These are phyloP conservation scores for Drosophila navojoa DNA, from an alignment of 1,140 invertebrate species.

Conservation along the genomic window DNA sequence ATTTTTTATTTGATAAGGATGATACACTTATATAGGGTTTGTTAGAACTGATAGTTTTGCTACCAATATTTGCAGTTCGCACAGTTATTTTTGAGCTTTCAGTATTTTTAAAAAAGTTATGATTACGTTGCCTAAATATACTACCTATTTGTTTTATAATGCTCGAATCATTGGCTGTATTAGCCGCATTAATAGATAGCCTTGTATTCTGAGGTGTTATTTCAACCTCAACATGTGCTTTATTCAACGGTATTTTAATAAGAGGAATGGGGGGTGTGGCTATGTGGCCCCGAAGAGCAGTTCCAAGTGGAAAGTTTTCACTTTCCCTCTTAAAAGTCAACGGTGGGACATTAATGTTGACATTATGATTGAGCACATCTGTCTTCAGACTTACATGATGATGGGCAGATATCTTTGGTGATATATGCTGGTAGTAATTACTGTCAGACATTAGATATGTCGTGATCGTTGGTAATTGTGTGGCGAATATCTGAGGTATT, in stretches of 20 bases:
- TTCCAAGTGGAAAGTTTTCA: constrained; percentile 36
- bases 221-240: constrained; percentile 48
- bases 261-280: constrained; percentile 37
- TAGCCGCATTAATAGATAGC: background rate
- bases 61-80: background rate
- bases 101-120: constrained; percentile 7
- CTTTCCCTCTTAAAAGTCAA: constrained; percentile 68
- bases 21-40: background rate
- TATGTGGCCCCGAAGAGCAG: constrained; percentile 36
- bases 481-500: constrained; percentile 68
- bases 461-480: constrained; percentile 21
- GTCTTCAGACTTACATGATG: constrained; percentile 56
- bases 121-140: constrained; percentile 32
- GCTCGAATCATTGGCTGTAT: background rate
- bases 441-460: constrained; percentile 16
- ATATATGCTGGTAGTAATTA: constrained; percentile 1
- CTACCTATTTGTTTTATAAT: background rate
- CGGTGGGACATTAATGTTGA: constrained; percentile 69
- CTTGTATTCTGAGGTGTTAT: constrained; percentile 45
- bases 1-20: background rate
- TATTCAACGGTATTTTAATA: constrained; percentile 54
- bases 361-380: constrained; percentile 67
- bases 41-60: background rate
- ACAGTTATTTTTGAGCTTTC: background rate
- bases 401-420: constrained; percentile 13